Conservation (phyloP, 2,797 vertebrate species). For the Spinus olivaceus region DNA sequence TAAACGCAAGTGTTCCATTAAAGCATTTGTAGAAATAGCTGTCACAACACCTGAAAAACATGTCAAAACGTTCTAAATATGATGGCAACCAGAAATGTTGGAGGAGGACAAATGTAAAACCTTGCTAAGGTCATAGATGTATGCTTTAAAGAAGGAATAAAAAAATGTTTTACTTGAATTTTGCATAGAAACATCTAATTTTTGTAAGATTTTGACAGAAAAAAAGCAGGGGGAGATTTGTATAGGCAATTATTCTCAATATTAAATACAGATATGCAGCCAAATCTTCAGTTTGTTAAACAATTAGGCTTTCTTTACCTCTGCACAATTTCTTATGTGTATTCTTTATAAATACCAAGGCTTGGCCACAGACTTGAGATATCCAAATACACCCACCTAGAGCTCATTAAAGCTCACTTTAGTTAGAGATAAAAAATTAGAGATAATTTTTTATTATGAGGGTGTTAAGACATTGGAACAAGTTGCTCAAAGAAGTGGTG, state of each 20-base stretch:
- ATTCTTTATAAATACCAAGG: not conserved
- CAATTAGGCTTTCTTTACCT: not conserved
- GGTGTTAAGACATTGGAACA: not conserved
- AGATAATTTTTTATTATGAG: not conserved
- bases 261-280: not conserved
- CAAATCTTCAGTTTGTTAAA: not conserved
- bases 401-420: not conserved
- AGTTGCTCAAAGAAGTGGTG: not conserved
- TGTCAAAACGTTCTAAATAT: not conserved
- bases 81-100: not conserved
- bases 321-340: not conserved
- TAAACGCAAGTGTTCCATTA: slow-evolving; percentile 70
- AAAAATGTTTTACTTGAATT: not conserved
- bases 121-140: not conserved
- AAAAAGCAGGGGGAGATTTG: not conserved
- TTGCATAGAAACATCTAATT: not conserved
- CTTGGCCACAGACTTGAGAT: not conserved
- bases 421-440: not conserved
- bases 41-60: slow-evolving; percentile 43
- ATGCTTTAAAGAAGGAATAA: not conserved
- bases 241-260: not conserved
- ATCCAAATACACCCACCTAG: not conserved
- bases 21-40: slow-evolving; percentile 15
- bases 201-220: not conserved
- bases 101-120: not conserved